phyloP scores from a whole-genome alignment of 2,113 vertebrate species.

The Pagrus major region DNA sequence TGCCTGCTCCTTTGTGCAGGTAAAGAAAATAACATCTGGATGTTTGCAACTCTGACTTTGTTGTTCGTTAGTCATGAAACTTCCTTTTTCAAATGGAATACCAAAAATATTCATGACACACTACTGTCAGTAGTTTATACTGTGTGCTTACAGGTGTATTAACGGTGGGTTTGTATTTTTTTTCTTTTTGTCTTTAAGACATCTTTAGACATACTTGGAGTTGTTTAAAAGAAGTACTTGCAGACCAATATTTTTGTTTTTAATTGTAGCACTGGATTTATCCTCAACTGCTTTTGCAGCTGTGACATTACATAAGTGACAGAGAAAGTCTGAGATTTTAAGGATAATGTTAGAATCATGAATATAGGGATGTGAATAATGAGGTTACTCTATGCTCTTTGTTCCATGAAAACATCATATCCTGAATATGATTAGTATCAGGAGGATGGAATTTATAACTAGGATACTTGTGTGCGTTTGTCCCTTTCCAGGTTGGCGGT shows the following conservation, averaged over 20 bases:
- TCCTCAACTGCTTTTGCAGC: not conserved
- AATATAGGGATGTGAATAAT: not conserved
- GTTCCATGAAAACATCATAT: not conserved
- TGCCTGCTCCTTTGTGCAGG: conserved; percentile 98
- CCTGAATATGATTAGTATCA: not conserved
- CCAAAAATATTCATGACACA: not conserved
- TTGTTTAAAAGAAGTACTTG: not conserved
- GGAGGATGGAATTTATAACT: not conserved
- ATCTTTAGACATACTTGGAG: not conserved
- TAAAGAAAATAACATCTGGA: conserved; percentile 47
- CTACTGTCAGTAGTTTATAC: not conserved
- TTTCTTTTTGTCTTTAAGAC: not conserved
- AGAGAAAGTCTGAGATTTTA: not conserved
- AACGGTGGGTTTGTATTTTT: not conserved
- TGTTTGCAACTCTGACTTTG: not conserved
- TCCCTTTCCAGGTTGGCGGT: conserved; percentile 89
- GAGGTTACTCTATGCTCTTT: not conserved
- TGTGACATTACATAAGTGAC: not conserved
- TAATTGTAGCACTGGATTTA: not conserved
- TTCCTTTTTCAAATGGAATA: not conserved
- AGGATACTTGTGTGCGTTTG: not conserved
- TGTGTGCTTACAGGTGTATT: not conserved
- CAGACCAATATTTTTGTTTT: not conserved
- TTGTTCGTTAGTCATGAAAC: not conserved
- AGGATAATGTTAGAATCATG: not conserved